These are phyloP conservation scores for Drymodes brunneopygia DNA, from an alignment of 2,113 vertebrate species.

Conservation along the genomic window DNA sequence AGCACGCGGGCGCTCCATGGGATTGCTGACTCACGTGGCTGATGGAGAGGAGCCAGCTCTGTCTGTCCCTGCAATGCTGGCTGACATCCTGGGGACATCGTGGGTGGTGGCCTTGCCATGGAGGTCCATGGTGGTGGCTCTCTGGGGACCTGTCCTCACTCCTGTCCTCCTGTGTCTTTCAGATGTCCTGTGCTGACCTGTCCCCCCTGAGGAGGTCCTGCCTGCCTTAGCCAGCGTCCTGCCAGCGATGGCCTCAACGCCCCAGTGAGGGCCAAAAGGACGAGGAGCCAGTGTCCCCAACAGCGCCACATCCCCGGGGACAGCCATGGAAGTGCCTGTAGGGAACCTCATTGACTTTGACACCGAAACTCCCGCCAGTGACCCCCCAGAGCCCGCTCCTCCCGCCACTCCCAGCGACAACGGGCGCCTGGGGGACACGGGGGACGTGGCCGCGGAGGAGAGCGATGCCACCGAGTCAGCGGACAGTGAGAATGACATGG, in stretches of 20 bases:
- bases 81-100: accelerated
- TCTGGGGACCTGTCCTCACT: accelerated
- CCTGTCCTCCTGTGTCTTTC: background rate
- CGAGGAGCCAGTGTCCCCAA: accelerated
- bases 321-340: constrained; percentile 78
- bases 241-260: background rate
- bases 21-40: background rate
- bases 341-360: constrained; percentile 87
- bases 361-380: constrained; percentile 11
- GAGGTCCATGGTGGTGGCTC: accelerated
- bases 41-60: background rate
- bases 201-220: background rate
- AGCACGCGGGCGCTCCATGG: accelerated
- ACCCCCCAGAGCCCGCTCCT: background rate
- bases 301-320: accelerated
- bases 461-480: constrained; percentile 92
- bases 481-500: constrained; percentile 88
- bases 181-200: constrained; percentile 13
- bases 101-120: background rate
- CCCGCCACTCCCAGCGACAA: background rate
- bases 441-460: constrained; percentile 53
- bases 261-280: background rate
- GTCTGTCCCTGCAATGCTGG: background rate
- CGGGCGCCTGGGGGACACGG: background rate
- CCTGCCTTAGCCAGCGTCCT: background rate